These are phyloP conservation scores for Muscidifurax raptorellus DNA, from an alignment of 1,140 invertebrate species.

Conservation along the genomic window DNA sequence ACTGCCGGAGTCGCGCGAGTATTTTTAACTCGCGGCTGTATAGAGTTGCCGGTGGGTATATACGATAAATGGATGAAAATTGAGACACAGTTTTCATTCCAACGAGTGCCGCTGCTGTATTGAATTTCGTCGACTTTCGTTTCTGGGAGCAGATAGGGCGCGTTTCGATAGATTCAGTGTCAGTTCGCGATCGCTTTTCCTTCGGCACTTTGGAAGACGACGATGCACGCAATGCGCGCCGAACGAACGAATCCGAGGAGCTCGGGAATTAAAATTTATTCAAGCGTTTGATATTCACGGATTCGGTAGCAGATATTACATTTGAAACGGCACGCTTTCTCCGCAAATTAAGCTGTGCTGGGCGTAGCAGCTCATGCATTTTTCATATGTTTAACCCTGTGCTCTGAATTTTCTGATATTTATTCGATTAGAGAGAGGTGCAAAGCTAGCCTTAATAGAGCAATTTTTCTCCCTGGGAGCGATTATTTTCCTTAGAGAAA, in stretches of 20 bases:
- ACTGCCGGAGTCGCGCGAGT: too few relatives aligned
- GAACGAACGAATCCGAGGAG: background rate
- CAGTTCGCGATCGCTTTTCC: background rate
- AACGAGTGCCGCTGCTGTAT: background rate
- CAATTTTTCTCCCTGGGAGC: background rate
- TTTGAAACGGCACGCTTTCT: background rate
- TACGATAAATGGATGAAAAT: slow-evolving; percentile 6
- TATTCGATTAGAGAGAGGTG: background rate
- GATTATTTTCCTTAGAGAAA: slow-evolving; percentile 6
- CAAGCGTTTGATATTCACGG: background rate
- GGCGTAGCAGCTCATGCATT: background rate
- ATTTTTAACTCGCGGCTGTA: background rate
- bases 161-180: slow-evolving; percentile 5
- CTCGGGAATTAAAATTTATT: slow-evolving; percentile 5
- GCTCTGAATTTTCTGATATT: slow-evolving; percentile 1
- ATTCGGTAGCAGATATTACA: background rate
- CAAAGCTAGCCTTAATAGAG: background rate
- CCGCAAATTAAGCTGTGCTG: background rate
- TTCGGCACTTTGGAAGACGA: background rate
- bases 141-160: background rate
- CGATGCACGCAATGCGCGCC: background rate
- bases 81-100: background rate
- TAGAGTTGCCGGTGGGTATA: background rate
- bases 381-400: background rate
- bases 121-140: background rate